phyloP scores from a whole-genome alignment of 2,113 vertebrate genomes.

The Cheirogaleus medius region DNA sequence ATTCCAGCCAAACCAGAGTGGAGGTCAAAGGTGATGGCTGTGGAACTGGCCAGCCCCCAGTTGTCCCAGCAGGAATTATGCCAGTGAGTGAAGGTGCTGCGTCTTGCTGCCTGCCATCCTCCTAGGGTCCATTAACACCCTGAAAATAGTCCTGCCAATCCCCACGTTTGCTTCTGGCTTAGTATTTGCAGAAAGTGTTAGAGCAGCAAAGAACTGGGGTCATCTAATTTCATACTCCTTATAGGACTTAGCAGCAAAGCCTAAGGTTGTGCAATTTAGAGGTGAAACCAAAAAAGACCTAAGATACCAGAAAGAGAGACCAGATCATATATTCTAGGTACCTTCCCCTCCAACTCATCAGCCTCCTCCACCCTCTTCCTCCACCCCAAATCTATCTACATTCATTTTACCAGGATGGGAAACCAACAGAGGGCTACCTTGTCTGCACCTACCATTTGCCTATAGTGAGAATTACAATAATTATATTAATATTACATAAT shows the following conservation, averaged over 20 bases:
- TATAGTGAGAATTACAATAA: not conserved
- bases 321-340: not conserved
- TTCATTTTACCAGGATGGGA: not conserved
- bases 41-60: not conserved
- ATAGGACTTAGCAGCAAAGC: not conserved
- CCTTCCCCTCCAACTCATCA: no score
- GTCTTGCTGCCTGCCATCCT: not conserved
- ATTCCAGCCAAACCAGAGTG: not conserved
- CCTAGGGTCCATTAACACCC: not conserved
- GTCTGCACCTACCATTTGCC: not conserved
- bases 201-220: not conserved
- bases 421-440: not conserved
- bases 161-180: not conserved
- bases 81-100: not conserved
- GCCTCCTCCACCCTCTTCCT: not conserved
- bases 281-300: not conserved
- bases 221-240: not conserved
- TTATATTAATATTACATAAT: not conserved
- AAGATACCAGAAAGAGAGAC: not conserved
- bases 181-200: slow-evolving; percentile 36
- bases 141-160: not conserved
- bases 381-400: not conserved
- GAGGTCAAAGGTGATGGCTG: slow-evolving; percentile 6
- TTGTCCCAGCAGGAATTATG: not conserved
- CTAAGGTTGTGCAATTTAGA: not conserved